A percentile compares a stretch with the other conserved stretches of the same genome.
Conservation (phyloP, 2,888 invertebrate species). For the Amiota mariae region DNA sequence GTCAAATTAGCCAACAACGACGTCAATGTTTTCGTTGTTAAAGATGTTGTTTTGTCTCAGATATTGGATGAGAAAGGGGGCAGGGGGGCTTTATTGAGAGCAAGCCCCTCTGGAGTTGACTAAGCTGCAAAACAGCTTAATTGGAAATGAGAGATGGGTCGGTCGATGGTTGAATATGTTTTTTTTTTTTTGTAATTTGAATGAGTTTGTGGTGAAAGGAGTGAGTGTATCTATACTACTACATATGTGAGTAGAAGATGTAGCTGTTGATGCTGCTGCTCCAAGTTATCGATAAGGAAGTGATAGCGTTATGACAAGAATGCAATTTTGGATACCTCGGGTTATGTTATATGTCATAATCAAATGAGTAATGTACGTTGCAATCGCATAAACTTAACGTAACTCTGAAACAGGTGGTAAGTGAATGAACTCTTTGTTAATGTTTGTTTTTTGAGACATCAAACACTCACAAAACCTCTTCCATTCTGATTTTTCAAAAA, state of each 20-base stretch:
- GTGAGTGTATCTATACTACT: background rate
- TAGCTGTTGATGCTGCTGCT: background rate
- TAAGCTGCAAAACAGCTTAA: slow-evolving; percentile 24
- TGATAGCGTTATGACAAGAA: slow-evolving; percentile 11
- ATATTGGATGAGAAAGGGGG: background rate
- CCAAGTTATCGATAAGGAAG: slow-evolving; percentile 5
- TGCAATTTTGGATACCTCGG: background rate
- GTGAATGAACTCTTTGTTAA: too few species aligned
- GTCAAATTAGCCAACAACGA: slow-evolving; percentile 45
- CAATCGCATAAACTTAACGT: too few species aligned
- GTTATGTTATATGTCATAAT: too few species aligned
- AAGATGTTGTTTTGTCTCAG: too few species aligned
- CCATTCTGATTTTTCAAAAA: too few species aligned
- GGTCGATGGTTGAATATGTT: slow-evolving; percentile 4
- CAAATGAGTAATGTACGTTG: too few species aligned
- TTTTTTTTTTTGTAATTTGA: background rate
- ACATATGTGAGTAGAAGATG: background rate
- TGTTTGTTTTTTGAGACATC: too few species aligned
- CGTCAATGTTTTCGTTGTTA: slow-evolving; percentile 7
- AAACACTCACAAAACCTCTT: too few species aligned
- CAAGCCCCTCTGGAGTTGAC: background rate
- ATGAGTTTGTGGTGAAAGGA: slow-evolving; percentile 16
- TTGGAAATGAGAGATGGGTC: slow-evolving; percentile 27
- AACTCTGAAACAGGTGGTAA: too few species aligned
- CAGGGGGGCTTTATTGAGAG: background rate